These are phyloP conservation scores for Tetropium fuscum DNA, from an alignment of 2,888 invertebrate genomes.

Conservation along the genomic window DNA sequence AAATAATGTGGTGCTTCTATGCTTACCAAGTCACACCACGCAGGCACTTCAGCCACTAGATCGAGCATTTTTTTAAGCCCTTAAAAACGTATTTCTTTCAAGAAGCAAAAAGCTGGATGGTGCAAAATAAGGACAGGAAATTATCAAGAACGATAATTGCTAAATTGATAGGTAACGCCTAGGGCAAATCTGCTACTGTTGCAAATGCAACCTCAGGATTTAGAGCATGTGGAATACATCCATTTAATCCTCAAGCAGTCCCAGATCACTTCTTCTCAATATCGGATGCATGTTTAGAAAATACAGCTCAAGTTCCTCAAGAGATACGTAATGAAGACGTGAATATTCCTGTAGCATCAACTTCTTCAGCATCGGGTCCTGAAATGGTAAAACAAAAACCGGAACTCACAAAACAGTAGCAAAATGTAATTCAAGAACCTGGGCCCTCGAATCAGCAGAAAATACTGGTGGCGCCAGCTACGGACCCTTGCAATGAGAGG, in stretches of 20 bases:
- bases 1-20: conserved; percentile 22
- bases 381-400: no score
- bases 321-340: no score
- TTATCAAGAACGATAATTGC: not conserved
- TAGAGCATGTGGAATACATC: not conserved
- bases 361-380: no score
- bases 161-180: not conserved
- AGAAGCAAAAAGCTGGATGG: not conserved
- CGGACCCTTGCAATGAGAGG: no score
- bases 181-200: not conserved
- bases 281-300: not conserved
- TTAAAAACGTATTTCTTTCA: not conserved
- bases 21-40: conserved; percentile 24
- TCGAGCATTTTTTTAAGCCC: conserved; percentile 17
- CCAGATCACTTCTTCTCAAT: not conserved
- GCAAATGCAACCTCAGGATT: not conserved
- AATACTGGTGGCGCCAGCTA: no score
- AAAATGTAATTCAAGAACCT: no score
- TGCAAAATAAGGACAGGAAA: not conserved
- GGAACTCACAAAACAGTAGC: no score
- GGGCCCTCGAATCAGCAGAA: no score
- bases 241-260: not conserved
- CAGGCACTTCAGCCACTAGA: conserved; percentile 24
- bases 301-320: not conserved
- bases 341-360: no score